Evolutionary conservation across 2,888 invertebrate species (phyloP), one percentile per base, ranked within the genome.

Genomic region (Leucophora obtusa): DNA sequence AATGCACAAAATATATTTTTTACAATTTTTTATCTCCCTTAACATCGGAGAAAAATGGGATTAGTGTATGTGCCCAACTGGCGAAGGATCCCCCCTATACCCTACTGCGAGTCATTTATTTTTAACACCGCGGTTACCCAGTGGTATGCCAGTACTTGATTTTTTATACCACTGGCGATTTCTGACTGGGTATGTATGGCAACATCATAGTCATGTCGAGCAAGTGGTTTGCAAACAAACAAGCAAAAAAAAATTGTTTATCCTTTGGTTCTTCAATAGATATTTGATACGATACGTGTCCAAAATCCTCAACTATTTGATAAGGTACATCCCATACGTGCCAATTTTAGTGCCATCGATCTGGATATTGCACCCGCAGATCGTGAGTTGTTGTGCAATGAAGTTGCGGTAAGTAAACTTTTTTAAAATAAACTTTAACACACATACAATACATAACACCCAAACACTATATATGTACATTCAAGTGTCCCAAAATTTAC

Each of bases 281-380:
- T 93, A 69, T 93, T 93, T 86, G 92, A 93, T 83, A 89, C 88
- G 82, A 84, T 93, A 70, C 91, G 92, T 62, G 85, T 86, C 2
- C 89, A 91, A 66, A 85, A 88, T 33, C 92, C 92, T 0, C 87
- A 89, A 15, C 84, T 87, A 50, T 87, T 92, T 68, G 85, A 89
- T 24, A 94, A 94, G 88, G 88, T 94, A 71, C 90, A 92, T 76
- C 92, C 93, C 4, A 90, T 94, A 58, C 86, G 86, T 76, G 92
- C 92, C n/a, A 91, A 93, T 87, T 90, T 91, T 51, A 87, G 87
- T 58, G 85, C 89, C 60, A 90, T 91, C 62, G 91, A 91, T 69
- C 88, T 93, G 79, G 92, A 91, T 82, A 87, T 92, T 71, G 84
- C 88, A 35, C 81, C 86, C 35, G 82, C 87, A 51, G 91, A 91